phyloP scores from a whole-genome alignment of 2,113 vertebrate genomes.

The Periophthalmus modestus region DNA sequence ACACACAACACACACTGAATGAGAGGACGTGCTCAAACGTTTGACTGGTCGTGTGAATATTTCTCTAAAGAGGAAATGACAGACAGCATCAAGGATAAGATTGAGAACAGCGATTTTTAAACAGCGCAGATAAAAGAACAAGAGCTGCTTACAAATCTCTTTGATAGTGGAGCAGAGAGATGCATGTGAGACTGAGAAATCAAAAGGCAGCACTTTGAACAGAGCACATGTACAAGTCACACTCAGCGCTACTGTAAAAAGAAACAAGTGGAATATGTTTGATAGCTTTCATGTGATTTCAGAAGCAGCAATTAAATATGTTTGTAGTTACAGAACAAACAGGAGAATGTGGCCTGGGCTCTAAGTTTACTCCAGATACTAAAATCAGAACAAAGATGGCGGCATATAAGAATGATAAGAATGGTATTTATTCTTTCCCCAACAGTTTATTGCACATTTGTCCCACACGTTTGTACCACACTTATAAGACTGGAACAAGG shows the following conservation, averaged over 20 bases:
- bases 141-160: constrained; percentile 9
- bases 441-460: background rate
- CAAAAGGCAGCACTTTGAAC: constrained; percentile 36
- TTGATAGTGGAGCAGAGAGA: constrained; percentile 42
- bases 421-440: background rate
- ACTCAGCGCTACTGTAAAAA: too few species aligned
- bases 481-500: background rate
- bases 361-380: too few species aligned
- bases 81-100: background rate
- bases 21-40: too few species aligned
- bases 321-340: too few species aligned
- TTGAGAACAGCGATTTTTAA: constrained; percentile 17
- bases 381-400: background rate
- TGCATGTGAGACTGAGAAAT: constrained; percentile 30
- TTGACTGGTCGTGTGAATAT: constrained; percentile 1
- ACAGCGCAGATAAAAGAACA: constrained; percentile 29
- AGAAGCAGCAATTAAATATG: too few species aligned
- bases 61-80: constrained; percentile 15
- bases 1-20: too few species aligned
- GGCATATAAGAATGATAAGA: background rate
- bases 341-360: too few species aligned
- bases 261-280: too few species aligned
- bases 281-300: too few species aligned
- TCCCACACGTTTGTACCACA: too few species aligned
- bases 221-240: background rate